Percentiles rank a stretch among this genome's conserved stretches.
These are phyloP conservation scores for Corythornis leucogaster DNA, from an alignment of 2,797 vertebrate genomes.

Conservation along the genomic window DNA sequence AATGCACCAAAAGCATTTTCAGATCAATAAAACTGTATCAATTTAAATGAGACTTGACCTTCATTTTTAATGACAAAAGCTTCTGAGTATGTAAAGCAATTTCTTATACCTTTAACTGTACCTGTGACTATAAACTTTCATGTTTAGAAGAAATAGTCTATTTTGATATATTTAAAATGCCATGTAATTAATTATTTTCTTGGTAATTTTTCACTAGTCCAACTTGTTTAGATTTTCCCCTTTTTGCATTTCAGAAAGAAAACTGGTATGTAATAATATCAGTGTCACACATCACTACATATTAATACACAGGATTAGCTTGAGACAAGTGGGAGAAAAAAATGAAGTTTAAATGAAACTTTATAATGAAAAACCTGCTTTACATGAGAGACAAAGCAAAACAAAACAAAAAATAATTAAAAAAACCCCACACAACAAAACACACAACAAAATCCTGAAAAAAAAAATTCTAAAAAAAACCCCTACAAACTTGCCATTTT, in stretches of 20 bases:
- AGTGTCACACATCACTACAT: not conserved
- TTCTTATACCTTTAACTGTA: not conserved
- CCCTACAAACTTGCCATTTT: not conserved
- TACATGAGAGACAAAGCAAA: not conserved
- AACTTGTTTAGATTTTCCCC: not conserved
- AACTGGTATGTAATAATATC: not conserved
- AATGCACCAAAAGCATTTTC: not conserved
- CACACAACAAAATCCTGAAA: no score
- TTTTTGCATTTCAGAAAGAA: not conserved
- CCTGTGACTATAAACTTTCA: not conserved
- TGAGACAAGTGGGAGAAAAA: not conserved
- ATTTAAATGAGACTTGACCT: not conserved
- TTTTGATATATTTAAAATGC: not conserved
- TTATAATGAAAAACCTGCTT: not conserved
- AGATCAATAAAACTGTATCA: not conserved
- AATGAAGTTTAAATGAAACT: not conserved
- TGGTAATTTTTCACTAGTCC: not conserved
- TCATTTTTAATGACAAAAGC: not conserved
- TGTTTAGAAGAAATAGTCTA: not conserved
- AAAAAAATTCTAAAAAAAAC: no score
- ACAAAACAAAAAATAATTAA: no score
- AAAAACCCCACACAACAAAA: not conserved
- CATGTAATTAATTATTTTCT: not conserved
- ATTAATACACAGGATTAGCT: not conserved
- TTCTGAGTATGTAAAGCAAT: not conserved